Conservation (phyloP, 64 coral and sea anemone genomes). For the Trachythela sp. region DNA sequence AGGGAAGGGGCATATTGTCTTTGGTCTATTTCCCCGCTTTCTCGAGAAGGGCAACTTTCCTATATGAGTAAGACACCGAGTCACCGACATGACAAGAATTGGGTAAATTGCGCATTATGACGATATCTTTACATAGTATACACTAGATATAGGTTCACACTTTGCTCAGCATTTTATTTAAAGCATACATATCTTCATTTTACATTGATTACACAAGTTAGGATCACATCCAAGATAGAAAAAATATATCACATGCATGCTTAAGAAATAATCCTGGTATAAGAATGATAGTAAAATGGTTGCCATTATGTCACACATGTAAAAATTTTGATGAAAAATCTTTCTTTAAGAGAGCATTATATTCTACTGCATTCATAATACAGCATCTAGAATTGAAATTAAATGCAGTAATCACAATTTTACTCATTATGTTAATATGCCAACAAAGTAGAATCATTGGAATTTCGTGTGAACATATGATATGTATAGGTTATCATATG, state of each 20-base stretch:
- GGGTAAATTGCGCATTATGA: too few relatives aligned
- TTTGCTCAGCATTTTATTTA: neutral
- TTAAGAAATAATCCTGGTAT: neutral
- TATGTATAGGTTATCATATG: too few relatives aligned
- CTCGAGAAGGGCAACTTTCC: too few relatives aligned
- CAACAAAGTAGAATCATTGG: too few relatives aligned
- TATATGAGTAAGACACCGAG: too few relatives aligned
- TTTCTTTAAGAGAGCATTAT: conserved; percentile 9
- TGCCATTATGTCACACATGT: neutral
- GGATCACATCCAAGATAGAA: neutral
- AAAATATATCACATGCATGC: neutral
- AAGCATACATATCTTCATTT: neutral
- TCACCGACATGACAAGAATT: too few relatives aligned
- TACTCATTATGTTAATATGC: too few relatives aligned
- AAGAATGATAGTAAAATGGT: neutral
- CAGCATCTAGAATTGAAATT: neutral
- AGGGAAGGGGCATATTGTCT: too few relatives aligned
- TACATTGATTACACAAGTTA: neutral
- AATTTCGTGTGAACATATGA: too few relatives aligned
- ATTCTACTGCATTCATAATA: neutral
- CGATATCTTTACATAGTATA: too few relatives aligned
- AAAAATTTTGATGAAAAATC: neutral
- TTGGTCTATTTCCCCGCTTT: too few relatives aligned
- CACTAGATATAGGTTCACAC: neutral
- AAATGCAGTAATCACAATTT: neutral